Base-by-base conservation (phyloP, 2,797 vertebrate species). In the Limosa lapponica region DNA sequence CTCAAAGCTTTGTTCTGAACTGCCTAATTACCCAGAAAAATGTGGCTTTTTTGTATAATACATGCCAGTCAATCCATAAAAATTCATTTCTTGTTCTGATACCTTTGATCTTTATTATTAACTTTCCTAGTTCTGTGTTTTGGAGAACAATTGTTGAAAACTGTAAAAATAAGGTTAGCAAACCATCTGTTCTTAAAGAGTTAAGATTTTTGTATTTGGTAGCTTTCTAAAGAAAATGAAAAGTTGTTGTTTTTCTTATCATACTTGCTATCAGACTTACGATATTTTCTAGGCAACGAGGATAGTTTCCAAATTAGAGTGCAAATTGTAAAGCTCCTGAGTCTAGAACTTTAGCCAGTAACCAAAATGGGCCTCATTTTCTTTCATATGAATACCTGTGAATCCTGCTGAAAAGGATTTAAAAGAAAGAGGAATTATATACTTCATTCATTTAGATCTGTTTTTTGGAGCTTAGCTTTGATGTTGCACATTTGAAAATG, bases 81-180 rank as follows among this genome's bases (percentile, higher is more conserved):
- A 75, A 65, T 62, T 58, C 19, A 18, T 82, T 64, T 80, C 20
- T 78, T 88, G 8, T 93, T 93, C 87, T 74, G 75, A 55, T 79
- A 75, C 11, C 58, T 95, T 90, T 95, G 57, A 61, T 94, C 65
- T 83, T 88, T 93, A 19, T 84, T 80, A 74, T 80, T 69, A 87
- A 57, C 27, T 74, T 90, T 72, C 8, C 19, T 51, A 16, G 4
- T 65, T 73, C n/a, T 58, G 3, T 7, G 36, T 57, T 86, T 93
- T 81, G 43, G 57, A 80, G n/a, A 67, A 30, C 41, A 64, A 14
- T 66, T 5, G 6, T 36, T 83, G 52, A 87, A 91, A 85, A 74
- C 11, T 1, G 3, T 27, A 90, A 67, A 87, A 78, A 58, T 67
- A 59, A 89, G 5, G 4, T 91, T 59, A 81, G 49, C 24, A 91